phyloP scores from a whole-genome alignment of 2,797 vertebrate species.

The Alca torda region DNA sequence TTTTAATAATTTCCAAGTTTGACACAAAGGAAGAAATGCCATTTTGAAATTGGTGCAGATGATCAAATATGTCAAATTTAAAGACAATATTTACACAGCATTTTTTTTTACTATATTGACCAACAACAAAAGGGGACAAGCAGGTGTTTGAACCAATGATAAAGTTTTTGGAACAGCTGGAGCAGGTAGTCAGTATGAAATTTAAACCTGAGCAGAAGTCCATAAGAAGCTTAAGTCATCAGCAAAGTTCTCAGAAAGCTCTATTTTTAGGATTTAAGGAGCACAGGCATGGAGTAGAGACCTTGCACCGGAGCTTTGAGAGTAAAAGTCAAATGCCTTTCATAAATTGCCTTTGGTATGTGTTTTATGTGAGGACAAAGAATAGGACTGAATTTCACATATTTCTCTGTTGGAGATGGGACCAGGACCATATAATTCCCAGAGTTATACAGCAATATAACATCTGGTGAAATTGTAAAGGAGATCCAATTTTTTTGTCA shows the following conservation, averaged over 20 bases:
- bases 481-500: neutral
- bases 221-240: neutral
- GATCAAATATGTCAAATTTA: neutral
- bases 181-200: neutral
- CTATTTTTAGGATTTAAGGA: neutral
- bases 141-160: neutral
- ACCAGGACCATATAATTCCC: neutral
- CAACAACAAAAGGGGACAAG: neutral
- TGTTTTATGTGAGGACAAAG: neutral
- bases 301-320: neutral
- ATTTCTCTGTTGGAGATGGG: neutral
- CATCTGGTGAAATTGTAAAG: neutral
- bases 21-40: conserved; percentile 31
- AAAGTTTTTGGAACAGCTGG: neutral
- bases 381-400: neutral
- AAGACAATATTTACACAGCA: neutral
- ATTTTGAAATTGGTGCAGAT: neutral
- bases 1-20: conserved; percentile 54
- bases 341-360: neutral
- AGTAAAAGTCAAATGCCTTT: neutral
- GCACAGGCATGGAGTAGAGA: neutral
- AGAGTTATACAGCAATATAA: neutral
- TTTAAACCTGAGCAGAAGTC: neutral
- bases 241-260: neutral
- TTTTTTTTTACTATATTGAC: neutral